Evolutionary conservation across 2,113 vertebrate species (phyloP), one percentile per base, ranked within the genome.

Genomic region (Neolamprologus brichardi): DNA sequence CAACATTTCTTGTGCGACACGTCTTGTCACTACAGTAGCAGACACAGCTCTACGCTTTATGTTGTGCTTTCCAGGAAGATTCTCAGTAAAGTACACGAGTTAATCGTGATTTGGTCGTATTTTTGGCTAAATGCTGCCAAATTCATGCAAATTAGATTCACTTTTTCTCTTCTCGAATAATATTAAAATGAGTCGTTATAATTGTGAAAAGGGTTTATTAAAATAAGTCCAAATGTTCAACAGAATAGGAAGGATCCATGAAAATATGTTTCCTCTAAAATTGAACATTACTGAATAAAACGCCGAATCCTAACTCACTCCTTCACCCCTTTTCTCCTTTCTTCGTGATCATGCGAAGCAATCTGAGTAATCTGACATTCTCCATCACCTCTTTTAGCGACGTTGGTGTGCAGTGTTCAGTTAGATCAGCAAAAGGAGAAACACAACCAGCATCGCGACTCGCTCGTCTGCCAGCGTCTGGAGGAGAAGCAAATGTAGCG

Each of bases 11-110:
- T 79, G 28, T 79, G n/a, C 67, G 60, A 81, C 78, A 86, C 80
- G 37, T 92, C 85, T 86, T 83, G 84, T 90, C 87, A 82, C 84
- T 87, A 80, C 44, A 88, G 88, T 54, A 88, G 54, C 83, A 90
- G 78, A 9, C 67, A 49, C 75, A 49, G 17, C 70, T 6, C 46
- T 23, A 34, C n/a, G 46, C 60, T 88, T 84, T 18, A 91, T 87
- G 82, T n/a, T 11, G 25, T 1, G 58, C 75, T 91, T 85, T 88
- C 77, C 58, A 77, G 70, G 56, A 52, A 85, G 80, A 84, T 56
- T 78, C 10, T 87, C 46, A 72, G n/a, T 30, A 84, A 81, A 88
- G 52, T 46, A 56, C 28, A 81, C 23, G 8, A 53, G 75, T 86
- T 89, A 58, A 82, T 91, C 51, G 82, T 83, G 15, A 86, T 82